Conservation (phyloP, 2,797 vertebrate genomes). For the Antennarius maculatus region DNA sequence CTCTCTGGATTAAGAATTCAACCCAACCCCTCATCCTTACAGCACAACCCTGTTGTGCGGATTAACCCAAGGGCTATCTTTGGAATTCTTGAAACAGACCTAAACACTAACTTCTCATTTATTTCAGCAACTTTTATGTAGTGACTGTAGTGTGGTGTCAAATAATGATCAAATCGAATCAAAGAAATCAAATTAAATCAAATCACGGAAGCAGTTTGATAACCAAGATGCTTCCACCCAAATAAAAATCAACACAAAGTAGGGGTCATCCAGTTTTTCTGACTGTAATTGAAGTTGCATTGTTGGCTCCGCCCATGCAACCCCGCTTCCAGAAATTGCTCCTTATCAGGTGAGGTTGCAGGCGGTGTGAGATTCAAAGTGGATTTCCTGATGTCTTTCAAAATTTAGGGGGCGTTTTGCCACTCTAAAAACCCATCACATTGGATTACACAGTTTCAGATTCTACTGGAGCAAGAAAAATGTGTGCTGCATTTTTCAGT, state of each 20-base stretch:
- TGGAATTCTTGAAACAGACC: conserved; percentile 60
- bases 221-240: too few species aligned
- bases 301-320: conserved; percentile 39
- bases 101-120: conserved; percentile 51
- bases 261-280: conserved; percentile 40
- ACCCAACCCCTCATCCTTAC: conserved; percentile 59
- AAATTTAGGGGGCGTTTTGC: conserved; percentile 68
- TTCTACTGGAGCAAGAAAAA: conserved; percentile 43
- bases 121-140: conserved; percentile 43
- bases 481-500: conserved; percentile 54
- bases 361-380: conserved; percentile 60
- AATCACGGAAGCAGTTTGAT: too few species aligned
- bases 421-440: conserved; percentile 73
- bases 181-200: too few species aligned
- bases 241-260: too few species aligned
- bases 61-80: conserved; percentile 72
- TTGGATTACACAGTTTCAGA: conserved; percentile 74
- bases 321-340: conserved; percentile 65
- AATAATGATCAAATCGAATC: neutral
- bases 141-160: conserved; percentile 11
- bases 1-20: conserved; percentile 76
- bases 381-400: conserved; percentile 73
- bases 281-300: conserved; percentile 59
- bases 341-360: conserved; percentile 60
- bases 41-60: conserved; percentile 65